Conservation (phyloP, 2,797 vertebrate species). For the Hybognathus amarus region DNA sequence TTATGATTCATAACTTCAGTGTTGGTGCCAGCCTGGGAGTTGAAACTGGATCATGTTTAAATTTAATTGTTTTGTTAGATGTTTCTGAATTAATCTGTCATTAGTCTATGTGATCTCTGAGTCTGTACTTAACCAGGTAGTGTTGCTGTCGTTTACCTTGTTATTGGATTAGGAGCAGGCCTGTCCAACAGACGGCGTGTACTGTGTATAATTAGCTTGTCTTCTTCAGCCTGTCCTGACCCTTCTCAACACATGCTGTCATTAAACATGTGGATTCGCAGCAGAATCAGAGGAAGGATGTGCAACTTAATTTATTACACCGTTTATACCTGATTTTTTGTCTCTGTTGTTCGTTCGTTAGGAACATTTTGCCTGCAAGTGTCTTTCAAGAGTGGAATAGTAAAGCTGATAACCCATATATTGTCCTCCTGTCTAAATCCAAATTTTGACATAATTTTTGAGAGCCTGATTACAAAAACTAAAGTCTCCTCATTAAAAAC, state of each 20-base stretch:
- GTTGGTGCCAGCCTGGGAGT: neutral
- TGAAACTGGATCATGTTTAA: neutral
- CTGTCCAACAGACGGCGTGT: constrained; percentile 22
- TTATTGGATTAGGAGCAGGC: constrained; percentile 28
- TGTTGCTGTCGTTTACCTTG: neutral
- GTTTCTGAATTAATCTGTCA: neutral
- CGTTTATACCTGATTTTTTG: neutral
- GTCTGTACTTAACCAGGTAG: neutral
- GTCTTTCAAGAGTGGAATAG: neutral
- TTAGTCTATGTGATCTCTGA: no score
- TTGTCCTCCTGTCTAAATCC: no score
- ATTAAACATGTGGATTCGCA: neutral
- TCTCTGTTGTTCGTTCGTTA: neutral
- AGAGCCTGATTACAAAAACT: no score
- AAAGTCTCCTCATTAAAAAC: no score
- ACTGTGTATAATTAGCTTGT: constrained; percentile 45
- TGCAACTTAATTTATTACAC: neutral
- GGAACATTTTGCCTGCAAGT: neutral
- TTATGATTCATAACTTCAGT: constrained; percentile 13
- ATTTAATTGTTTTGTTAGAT: neutral
- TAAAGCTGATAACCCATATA: no score
- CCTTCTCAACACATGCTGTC: constrained; percentile 10
- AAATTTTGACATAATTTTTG: no score
- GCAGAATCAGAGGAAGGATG: neutral
- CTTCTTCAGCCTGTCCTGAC: constrained; percentile 26